Conservation (phyloP, 2,797 vertebrate species). For the Percopsis omiscomaycus region DNA sequence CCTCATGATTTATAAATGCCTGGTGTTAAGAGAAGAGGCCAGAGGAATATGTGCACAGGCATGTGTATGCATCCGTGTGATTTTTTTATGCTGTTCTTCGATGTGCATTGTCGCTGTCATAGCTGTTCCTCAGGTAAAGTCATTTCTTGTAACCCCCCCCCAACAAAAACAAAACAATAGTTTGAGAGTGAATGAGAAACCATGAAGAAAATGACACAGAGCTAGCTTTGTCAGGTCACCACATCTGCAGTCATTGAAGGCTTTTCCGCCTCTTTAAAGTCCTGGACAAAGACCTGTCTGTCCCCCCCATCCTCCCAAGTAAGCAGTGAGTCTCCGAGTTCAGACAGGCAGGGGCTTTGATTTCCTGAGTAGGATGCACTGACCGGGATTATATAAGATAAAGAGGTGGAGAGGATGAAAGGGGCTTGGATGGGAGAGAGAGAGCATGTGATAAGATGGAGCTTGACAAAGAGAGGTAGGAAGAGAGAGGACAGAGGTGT, state of each 20-base stretch:
- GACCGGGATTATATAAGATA: conserved; percentile 61
- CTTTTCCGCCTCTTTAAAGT: conserved; percentile 72
- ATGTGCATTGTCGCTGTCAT: conserved; percentile 13
- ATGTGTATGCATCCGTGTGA: conserved; percentile 2
- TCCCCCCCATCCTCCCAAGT: conserved; percentile 36
- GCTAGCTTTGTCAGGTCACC: conserved; percentile 63
- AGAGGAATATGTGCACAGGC: conserved; percentile 13
- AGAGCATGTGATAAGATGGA: conserved; percentile 2
- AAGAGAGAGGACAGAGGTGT: conserved; percentile 1
- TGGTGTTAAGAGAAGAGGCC: conserved; percentile 24
- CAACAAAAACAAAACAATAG: conserved; percentile 5
- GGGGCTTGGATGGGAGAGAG: conserved; percentile 38
- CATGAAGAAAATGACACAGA: conserved; percentile 59
- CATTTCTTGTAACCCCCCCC: conserved; percentile 13
- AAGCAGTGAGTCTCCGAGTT: conserved; percentile 42
- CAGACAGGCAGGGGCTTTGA: conserved; percentile 66
- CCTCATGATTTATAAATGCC: conserved; percentile 67
- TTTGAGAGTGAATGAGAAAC: conserved; percentile 46
- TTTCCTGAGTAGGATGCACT: conserved; percentile 64
- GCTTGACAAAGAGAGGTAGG: conserved; percentile 18
- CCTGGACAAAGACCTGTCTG: conserved; percentile 65
- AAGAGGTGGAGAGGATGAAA: conserved; percentile 56
- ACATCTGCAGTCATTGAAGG: conserved; percentile 74
- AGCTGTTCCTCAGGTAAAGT: conserved; percentile 12
- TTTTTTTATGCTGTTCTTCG: conserved; percentile 10